Evolutionary conservation across 2,113 vertebrate genomes (phyloP).

Genomic region (Tragelaphus buxtoni): DNA sequence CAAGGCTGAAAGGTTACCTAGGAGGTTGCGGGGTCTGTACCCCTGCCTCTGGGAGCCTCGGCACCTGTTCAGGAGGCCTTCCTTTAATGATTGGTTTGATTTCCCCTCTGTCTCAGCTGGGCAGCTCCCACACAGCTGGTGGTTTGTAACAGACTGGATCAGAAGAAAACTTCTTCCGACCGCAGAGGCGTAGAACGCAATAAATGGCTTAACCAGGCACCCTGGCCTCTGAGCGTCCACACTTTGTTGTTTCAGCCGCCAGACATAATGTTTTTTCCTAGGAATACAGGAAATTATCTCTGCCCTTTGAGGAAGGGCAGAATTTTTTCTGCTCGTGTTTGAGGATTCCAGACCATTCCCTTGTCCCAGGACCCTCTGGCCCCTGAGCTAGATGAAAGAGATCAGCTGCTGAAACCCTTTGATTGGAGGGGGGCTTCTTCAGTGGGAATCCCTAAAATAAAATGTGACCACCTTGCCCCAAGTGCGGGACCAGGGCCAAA

Average conservation of each 20-base stretch:
- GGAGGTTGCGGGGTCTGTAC: fast-evolving
- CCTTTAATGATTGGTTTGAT: not conserved
- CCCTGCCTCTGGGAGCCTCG: not conserved
- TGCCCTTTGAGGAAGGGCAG: slow-evolving; percentile 49
- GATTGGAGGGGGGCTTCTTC: not conserved
- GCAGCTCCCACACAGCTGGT: not conserved
- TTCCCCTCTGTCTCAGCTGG: not conserved
- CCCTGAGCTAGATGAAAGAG: not conserved
- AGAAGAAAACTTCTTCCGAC: not conserved
- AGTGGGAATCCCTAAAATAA: slow-evolving; percentile 4
- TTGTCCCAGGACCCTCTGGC: not conserved
- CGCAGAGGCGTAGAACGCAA: not conserved
- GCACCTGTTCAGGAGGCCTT: not conserved
- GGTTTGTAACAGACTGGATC: not conserved
- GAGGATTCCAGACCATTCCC: not conserved
- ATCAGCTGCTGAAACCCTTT: not conserved
- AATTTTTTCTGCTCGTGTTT: not conserved
- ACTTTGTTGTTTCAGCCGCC: slow-evolving; percentile 41
- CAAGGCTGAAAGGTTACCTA: not conserved
- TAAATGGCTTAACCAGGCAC: slow-evolving; percentile 46
- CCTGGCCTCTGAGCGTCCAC: not conserved
- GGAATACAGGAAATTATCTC: slow-evolving; percentile 62
- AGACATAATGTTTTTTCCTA: slow-evolving; percentile 56
- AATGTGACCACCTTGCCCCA: not conserved
- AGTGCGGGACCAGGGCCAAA: not conserved